A percentile compares a stretch with the other conserved stretches of the same genome.
phyloP scores from a whole-genome alignment of 2,113 vertebrate genomes.

The Ameiurus melas region DNA sequence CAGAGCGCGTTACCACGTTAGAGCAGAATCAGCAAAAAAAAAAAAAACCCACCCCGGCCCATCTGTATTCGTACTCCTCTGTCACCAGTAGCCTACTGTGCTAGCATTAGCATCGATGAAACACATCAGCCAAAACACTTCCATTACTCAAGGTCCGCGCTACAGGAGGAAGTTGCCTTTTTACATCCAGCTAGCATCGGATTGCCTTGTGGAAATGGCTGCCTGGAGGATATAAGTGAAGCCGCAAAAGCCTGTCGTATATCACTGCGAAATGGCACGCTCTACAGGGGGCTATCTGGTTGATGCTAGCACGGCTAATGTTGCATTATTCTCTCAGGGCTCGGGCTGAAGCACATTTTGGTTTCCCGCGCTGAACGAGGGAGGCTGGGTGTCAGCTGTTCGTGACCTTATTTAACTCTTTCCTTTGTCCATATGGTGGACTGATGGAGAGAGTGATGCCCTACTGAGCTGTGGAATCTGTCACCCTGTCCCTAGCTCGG shows the following conservation, averaged over 20 bases:
- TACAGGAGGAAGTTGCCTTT: neutral
- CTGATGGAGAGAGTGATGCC: slow-evolving; percentile 17
- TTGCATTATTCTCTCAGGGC: slow-evolving; percentile 52
- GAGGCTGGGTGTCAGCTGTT: slow-evolving; percentile 64
- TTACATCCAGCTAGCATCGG: slow-evolving; percentile 9
- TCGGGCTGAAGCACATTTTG: slow-evolving; percentile 41
- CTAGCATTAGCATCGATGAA: slow-evolving; percentile 35
- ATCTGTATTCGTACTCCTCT: slow-evolving; percentile 39
- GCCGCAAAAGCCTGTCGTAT: slow-evolving; percentile 20
- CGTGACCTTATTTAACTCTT: slow-evolving; percentile 75
- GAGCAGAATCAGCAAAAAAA: slow-evolving; percentile 46
- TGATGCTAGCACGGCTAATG: slow-evolving; percentile 30
- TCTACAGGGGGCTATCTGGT: slow-evolving; percentile 34
- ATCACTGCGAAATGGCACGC: slow-evolving; percentile 1
- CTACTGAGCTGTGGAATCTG: slow-evolving; percentile 51
- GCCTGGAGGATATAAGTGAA: slow-evolving; percentile 12
- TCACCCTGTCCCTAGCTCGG: slow-evolving; percentile 49
- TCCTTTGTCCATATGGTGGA: slow-evolving; percentile 72
- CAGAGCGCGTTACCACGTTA: slow-evolving; percentile 43
- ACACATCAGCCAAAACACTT: slow-evolving; percentile 18
- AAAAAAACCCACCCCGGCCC: slow-evolving; percentile 9
- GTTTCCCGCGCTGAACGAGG: slow-evolving; percentile 53
- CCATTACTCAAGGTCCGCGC: slow-evolving; percentile 11
- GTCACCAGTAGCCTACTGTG: slow-evolving; percentile 26
- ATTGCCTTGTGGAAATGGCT: neutral